Evolutionary conservation across 1,140 invertebrate genomes (phyloP).

Genomic region (Heliothis virescens): DNA sequence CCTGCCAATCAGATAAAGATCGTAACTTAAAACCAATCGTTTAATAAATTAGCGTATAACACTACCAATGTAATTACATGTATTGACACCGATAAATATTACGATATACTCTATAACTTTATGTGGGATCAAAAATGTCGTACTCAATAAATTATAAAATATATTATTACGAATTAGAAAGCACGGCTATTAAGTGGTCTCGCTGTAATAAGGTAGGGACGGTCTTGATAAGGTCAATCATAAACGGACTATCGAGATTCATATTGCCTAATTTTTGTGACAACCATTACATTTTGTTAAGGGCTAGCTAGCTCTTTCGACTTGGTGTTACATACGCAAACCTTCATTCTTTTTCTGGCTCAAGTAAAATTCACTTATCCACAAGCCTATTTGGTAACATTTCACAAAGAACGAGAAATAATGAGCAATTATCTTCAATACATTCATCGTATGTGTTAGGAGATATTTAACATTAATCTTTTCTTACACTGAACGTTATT

Average conservation of each 20-base stretch:
- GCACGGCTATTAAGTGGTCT: constrained; percentile 52
- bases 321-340: no score
- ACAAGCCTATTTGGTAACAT: no score
- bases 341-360: no score
- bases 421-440: no score
- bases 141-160: constrained; percentile 54
- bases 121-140: constrained; percentile 43
- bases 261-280: constrained; percentile 52
- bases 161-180: constrained; percentile 58
- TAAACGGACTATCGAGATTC: constrained; percentile 54
- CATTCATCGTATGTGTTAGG: no score
- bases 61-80: background rate
- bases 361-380: no score
- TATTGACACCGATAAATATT: constrained; percentile 44
- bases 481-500: constrained; percentile 9
- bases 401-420: no score
- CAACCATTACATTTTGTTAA: constrained; percentile 41
- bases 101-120: constrained; percentile 42
- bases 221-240: constrained; percentile 57
- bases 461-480: no score
- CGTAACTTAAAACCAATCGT: constrained; percentile 8
- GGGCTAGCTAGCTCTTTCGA: constrained; percentile 22
- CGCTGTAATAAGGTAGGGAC: constrained; percentile 52
- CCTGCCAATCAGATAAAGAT: constrained; percentile 31
- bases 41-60: constrained; percentile 19